A percentile compares a stretch with the other conserved stretches of the same genome.
Conservation (phyloP, 2,113 vertebrate species). For the Actenoides lindsayi region DNA sequence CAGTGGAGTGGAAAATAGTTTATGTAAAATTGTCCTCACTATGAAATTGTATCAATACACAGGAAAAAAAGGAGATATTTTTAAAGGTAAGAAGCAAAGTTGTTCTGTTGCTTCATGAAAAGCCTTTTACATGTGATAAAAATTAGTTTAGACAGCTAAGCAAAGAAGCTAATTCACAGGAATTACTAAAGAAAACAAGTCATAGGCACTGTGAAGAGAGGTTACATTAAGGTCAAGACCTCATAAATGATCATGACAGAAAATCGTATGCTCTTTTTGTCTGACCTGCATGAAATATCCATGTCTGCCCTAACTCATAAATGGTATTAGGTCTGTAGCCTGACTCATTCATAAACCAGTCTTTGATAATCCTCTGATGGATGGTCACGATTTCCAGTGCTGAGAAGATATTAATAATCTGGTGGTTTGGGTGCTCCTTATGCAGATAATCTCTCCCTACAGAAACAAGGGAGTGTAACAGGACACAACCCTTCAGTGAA, state of each 20-base stretch:
- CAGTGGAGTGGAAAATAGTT: constrained; percentile 66
- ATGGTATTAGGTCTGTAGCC: background rate
- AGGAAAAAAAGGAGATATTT: background rate
- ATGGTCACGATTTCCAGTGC: constrained; percentile 11
- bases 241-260: constrained; percentile 65
- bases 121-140: constrained; percentile 21
- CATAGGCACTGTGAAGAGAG: background rate
- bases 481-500: background rate
- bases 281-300: constrained; percentile 46
- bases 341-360: constrained; percentile 19
- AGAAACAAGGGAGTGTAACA: background rate
- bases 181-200: constrained; percentile 59
- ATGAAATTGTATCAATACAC: constrained; percentile 40
- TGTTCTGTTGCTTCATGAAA: constrained; percentile 8
- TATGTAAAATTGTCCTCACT: constrained; percentile 56
- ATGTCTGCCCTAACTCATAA: constrained; percentile 26
- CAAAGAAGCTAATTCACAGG: constrained; percentile 32
- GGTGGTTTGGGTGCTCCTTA: background rate
- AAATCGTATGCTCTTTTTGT: constrained; percentile 51
- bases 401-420: background rate
- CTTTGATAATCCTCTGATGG: constrained; percentile 24
- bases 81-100: constrained; percentile 37
- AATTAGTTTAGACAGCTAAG: constrained; percentile 55
- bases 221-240: constrained; percentile 34
- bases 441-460: background rate